A percentile compares a stretch with the other conserved stretches of the same genome.
phyloP scores from a whole-genome alignment of 2,888 invertebrate species.

The Galerucella calmariensis region DNA sequence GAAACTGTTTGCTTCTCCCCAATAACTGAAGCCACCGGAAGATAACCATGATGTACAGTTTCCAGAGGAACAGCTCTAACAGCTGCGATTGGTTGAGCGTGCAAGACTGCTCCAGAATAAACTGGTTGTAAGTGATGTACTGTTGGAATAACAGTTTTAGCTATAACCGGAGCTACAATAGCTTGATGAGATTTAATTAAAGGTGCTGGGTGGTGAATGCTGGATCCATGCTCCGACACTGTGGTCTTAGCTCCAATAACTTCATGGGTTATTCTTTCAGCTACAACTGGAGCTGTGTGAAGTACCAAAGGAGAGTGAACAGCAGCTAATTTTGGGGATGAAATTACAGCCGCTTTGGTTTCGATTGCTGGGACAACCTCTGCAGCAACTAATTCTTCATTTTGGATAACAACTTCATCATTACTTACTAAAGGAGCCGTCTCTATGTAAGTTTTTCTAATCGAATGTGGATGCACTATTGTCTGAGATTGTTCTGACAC shows the following conservation, averaged over 20 bases:
- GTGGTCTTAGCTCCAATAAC: constrained; percentile 16
- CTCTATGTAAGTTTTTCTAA: neutral
- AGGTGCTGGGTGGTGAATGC: constrained; percentile 1
- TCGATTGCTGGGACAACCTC: constrained; percentile 1
- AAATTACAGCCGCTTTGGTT: no score
- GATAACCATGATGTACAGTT: no score
- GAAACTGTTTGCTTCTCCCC: neutral
- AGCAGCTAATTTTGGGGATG: no score
- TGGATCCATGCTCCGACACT: neutral
- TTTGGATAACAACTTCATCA: neutral
- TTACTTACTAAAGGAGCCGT: neutral
- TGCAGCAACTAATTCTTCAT: neutral
- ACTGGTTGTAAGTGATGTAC: neutral
- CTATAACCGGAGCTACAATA: constrained; percentile 35
- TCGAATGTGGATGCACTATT: constrained; percentile 11
- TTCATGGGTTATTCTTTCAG: constrained; percentile 12
- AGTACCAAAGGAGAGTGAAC: neutral
- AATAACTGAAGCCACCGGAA: constrained; percentile 3
- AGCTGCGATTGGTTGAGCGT: constrained; percentile 9
- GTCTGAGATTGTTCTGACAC: constrained; percentile 22
- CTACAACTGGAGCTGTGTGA: constrained; percentile 13
- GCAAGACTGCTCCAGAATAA: neutral
- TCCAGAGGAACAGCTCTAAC: neutral
- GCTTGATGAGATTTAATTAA: constrained; percentile 1
- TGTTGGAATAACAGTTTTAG: constrained; percentile 18